Evolutionary conservation across 2,113 vertebrate genomes (phyloP).

Genomic region (Tretioscincus oriximinensis): DNA sequence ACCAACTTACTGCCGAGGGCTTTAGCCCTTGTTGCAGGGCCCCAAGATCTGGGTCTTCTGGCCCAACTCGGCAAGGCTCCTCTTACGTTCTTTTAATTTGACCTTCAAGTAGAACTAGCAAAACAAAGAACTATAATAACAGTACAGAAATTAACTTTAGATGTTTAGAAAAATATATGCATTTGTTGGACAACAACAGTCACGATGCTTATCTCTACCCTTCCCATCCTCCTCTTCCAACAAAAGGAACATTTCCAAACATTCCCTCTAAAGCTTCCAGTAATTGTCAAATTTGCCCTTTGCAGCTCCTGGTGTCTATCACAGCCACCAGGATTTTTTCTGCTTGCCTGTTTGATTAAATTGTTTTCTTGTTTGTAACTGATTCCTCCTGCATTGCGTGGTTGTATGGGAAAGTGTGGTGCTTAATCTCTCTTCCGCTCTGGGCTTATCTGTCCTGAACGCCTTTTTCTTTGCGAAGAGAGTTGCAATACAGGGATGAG

Average conservation of each 20-base stretch:
- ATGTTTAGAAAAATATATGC: no score
- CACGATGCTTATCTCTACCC: no score
- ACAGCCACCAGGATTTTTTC: not conserved
- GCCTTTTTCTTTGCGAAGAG: constrained; percentile 46
- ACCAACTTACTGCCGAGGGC: no score
- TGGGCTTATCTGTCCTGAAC: constrained; percentile 30
- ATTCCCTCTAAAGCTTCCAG: not conserved
- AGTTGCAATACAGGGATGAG: not conserved
- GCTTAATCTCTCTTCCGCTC: constrained; percentile 2
- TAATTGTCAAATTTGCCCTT: not conserved
- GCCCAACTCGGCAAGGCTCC: no score
- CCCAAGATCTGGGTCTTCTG: no score
- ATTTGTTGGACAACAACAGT: no score
- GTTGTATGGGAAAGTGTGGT: fast-evolving
- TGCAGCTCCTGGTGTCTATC: constrained; percentile 17
- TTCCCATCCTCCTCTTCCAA: no score
- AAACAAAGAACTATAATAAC: no score
- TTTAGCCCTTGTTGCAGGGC: no score
- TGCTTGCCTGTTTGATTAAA: not conserved
- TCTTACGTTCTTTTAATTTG: no score
- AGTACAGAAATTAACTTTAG: no score
- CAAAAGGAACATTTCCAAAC: no score
- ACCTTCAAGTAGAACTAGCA: not conserved
- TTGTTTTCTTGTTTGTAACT: not conserved
- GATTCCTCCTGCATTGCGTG: not conserved